Conservation (phyloP, 2,888 invertebrate species). For the Cryptocephalus moraei region DNA sequence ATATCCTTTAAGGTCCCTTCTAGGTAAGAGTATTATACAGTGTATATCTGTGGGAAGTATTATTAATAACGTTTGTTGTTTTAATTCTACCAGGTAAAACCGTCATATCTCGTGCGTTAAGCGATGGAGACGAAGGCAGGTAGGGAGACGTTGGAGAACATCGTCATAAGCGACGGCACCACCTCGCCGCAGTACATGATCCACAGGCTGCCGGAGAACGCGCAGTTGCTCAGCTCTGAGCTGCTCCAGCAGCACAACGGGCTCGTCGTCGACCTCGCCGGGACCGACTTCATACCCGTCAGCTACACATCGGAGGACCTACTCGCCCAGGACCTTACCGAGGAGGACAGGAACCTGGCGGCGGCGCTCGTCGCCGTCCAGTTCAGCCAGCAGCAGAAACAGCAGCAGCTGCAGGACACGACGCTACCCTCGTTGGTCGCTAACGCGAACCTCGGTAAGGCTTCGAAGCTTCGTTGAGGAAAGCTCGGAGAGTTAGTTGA, state of each 20-base stretch:
- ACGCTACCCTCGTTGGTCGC: conserved; percentile 19
- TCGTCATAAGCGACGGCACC: conserved; percentile 30
- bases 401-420: conserved; percentile 39
- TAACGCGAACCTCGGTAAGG: conserved; percentile 9
- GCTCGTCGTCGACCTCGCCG: conserved; percentile 35
- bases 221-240: conserved; percentile 34
- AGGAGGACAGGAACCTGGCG: conserved; percentile 51
- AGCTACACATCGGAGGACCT: conserved; percentile 36
- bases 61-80: neutral
- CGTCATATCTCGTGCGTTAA: neutral
- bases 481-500: no score
- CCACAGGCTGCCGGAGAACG: conserved; percentile 34
- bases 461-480: no score
- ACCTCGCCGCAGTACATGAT: conserved; percentile 34
- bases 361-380: conserved; percentile 53
- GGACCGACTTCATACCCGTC: conserved; percentile 36
- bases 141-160: conserved; percentile 31
- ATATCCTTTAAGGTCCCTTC: neutral
- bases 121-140: conserved; percentile 26
- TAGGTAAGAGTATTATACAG: no score
- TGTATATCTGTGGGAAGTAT: no score
- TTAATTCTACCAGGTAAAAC: conserved; percentile 2
- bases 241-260: conserved; percentile 35
- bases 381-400: conserved; percentile 49
- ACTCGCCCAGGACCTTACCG: conserved; percentile 39